phyloP scores from a whole-genome alignment of 64 coral and sea anemone species.

The Stichodactyla helianthus region DNA sequence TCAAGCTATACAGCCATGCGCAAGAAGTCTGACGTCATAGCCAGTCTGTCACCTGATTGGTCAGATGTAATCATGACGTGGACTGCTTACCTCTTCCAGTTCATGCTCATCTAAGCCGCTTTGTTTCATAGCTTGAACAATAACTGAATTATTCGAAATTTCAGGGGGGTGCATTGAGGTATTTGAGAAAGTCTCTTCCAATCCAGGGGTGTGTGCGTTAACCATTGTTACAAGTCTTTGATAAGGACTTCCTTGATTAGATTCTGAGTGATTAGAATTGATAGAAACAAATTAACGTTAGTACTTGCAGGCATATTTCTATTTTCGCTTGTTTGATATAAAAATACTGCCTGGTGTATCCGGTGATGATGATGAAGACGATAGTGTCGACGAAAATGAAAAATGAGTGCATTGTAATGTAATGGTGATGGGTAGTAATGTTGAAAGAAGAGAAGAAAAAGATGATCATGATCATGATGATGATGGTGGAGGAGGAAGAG shows the following conservation, averaged over 20 bases:
- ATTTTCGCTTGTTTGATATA: too few species aligned
- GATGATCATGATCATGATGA: too few species aligned
- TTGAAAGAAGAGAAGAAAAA: too few species aligned
- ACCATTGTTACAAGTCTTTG: constrained; percentile 2
- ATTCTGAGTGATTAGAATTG: not conserved
- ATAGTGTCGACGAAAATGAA: too few species aligned
- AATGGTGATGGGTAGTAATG: too few species aligned
- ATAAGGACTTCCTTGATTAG: not conserved
- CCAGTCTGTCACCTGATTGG: not conserved
- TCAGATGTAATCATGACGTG: not conserved
- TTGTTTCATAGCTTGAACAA: constrained; percentile 24
- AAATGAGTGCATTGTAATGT: too few species aligned
- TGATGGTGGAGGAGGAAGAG: too few species aligned
- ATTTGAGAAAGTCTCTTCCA: not conserved
- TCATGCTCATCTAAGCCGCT: not conserved
- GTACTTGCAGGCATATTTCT: too few species aligned
- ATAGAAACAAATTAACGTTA: not conserved
- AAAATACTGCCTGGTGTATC: too few species aligned
- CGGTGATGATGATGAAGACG: too few species aligned
- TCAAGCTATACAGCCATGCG: not conserved
- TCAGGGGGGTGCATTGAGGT: too few species aligned
- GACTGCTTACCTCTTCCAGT: not conserved
- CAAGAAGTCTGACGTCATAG: not conserved
- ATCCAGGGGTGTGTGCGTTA: not conserved
- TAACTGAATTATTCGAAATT: not conserved